Evolutionary conservation across 2,888 invertebrate genomes (phyloP).

Genomic region (Hemicrepidius hirtus): DNA sequence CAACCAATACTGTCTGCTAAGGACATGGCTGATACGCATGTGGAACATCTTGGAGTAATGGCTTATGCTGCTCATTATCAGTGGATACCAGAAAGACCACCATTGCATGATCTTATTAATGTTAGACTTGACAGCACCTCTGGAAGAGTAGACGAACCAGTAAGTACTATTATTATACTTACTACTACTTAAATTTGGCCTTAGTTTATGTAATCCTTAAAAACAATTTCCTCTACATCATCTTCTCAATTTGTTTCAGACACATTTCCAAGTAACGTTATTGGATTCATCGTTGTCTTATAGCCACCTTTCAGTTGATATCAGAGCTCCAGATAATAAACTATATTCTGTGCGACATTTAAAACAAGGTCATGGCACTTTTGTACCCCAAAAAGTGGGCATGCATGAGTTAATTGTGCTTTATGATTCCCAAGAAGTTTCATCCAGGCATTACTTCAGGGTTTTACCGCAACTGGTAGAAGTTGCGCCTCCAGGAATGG

Average conservation of each 20-base stretch:
- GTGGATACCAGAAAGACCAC: conserved; percentile 90
- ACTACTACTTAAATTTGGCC: conserved; percentile 43
- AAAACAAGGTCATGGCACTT: conserved; percentile 86
- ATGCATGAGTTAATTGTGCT: conserved; percentile 88
- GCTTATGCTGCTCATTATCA: conserved; percentile 95
- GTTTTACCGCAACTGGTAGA: conserved; percentile 91
- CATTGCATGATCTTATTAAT: conserved; percentile 87
- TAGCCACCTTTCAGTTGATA: conserved; percentile 66
- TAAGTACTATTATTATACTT: conserved; percentile 70
- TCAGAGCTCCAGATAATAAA: conserved; percentile 69
- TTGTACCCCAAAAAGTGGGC: conserved; percentile 92
- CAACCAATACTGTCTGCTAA: conserved; percentile 93
- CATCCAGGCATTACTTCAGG: conserved; percentile 84
- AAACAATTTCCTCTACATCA: background rate
- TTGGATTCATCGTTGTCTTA: conserved; percentile 74
- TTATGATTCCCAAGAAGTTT: conserved; percentile 74
- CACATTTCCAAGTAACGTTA: conserved; percentile 85
- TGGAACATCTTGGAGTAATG: conserved; percentile 98
- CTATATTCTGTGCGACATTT: conserved; percentile 69
- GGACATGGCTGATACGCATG: conserved; percentile 96
- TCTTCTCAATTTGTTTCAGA: conserved; percentile 73
- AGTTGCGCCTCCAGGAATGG: conserved; percentile 94
- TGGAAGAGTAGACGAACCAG: conserved; percentile 90
- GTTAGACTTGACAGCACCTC: conserved; percentile 89
- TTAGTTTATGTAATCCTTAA: conserved; percentile 39